A percentile compares a stretch with the other conserved stretches of the same genome.
Conservation (phyloP, 92 coral and sea anemone genomes). For the Parazoanthus swiftii region DNA sequence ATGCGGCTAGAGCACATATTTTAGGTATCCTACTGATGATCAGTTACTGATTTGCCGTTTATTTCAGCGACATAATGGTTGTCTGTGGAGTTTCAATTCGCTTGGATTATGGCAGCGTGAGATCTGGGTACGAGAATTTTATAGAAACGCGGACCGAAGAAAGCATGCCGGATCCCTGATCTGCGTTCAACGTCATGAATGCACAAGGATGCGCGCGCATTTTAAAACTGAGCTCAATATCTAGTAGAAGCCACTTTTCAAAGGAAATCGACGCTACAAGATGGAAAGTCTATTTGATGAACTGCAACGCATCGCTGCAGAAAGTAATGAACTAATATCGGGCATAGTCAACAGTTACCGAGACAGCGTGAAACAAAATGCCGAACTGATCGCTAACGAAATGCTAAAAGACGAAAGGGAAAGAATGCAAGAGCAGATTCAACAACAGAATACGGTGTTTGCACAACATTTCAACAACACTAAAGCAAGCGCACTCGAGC, state of each 20-base stretch:
- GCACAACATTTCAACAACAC: slow-evolving; percentile 28
- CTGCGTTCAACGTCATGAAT: no score
- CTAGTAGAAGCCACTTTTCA: not conserved
- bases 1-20: no score
- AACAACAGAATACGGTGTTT: not conserved
- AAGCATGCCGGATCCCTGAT: no score
- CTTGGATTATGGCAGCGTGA: no score
- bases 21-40: no score
- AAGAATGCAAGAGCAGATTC: slow-evolving; percentile 17
- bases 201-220: not conserved
- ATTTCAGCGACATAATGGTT: no score
- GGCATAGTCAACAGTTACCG: slow-evolving; percentile 5
- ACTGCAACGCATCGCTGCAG: slow-evolving; percentile 18
- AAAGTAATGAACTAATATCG: slow-evolving; percentile 33
- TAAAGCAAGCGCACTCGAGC: slow-evolving; percentile 21
- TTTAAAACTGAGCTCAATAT: not conserved
- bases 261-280: no score
- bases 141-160: no score
- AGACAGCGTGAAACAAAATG: slow-evolving; percentile 9
- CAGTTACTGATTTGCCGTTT: no score
- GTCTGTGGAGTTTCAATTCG: no score
- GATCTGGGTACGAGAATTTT: no score
- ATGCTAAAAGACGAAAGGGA: slow-evolving; percentile 20
- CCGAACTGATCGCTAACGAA: slow-evolving; percentile 35
- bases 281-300: slow-evolving; percentile 6